Conservation (phyloP, 2,888 invertebrate genomes). For the Drosophila subsilvestris region DNA sequence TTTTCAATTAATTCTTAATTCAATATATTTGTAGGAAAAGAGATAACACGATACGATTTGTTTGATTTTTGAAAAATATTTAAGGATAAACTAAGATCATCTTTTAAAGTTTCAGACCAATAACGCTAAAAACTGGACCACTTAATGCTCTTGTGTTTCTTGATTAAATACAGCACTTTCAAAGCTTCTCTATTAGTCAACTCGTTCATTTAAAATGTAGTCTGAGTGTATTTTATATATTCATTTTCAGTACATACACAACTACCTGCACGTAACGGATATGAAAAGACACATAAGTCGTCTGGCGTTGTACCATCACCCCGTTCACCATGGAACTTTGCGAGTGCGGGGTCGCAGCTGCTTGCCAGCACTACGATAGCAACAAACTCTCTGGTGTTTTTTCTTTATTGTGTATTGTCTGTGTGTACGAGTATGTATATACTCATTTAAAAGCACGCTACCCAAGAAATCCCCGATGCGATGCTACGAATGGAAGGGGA, state of each 20-base stretch:
- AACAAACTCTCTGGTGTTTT: conserved; percentile 62
- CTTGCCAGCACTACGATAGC: conserved; percentile 41
- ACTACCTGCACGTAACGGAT: conserved; percentile 79
- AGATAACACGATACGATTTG: too few relatives aligned
- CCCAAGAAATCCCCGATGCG: conserved; percentile 50
- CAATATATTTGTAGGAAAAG: too few relatives aligned
- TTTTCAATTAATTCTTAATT: too few relatives aligned
- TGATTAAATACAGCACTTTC: background rate
- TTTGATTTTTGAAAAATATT: too few relatives aligned
- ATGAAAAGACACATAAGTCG: conserved; percentile 80
- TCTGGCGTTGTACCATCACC: conserved; percentile 80
- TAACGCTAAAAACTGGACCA: background rate
- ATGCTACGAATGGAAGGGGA: conserved; percentile 13
- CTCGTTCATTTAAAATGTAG: background rate
- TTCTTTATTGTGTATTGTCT: conserved; percentile 58
- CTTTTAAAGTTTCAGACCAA: background rate
- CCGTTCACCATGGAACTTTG: conserved; percentile 81
- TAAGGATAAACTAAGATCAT: too few relatives aligned
- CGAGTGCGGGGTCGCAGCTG: conserved; percentile 71
- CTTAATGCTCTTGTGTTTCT: background rate
- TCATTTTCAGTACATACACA: conserved; percentile 80
- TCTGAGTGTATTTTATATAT: conserved; percentile 19
- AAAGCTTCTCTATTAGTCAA: background rate
- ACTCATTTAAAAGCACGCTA: conserved; percentile 69
- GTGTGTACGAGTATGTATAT: conserved; percentile 59